Percentiles rank a stretch among this genome's conserved stretches.
Conservation (phyloP, 2,888 invertebrate genomes). For the Vannuccia rotundouncinata region DNA sequence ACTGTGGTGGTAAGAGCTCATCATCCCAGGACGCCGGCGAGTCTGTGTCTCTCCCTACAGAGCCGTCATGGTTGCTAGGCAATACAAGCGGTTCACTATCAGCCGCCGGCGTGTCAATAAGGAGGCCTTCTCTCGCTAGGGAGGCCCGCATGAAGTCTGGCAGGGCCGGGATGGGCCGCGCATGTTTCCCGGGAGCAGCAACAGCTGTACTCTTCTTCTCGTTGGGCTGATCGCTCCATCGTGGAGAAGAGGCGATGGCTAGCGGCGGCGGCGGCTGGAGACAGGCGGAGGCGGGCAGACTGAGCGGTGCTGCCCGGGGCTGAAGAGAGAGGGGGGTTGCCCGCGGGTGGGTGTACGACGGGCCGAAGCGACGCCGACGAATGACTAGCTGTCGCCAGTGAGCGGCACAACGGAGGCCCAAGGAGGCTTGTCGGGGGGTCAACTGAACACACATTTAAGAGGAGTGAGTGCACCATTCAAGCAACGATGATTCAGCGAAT, state of each 20-base stretch:
- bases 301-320: not conserved
- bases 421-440: not conserved
- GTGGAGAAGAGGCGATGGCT: not conserved
- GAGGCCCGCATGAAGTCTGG: slow-evolving; percentile 10
- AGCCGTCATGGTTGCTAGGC: not conserved
- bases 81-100: not conserved
- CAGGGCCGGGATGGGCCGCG: not conserved
- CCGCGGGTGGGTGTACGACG: not conserved
- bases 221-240: not conserved
- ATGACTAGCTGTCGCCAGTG: not conserved
- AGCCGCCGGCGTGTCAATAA: not conserved
- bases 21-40: not conserved
- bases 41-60: not conserved
- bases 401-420: not conserved
- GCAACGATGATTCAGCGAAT: not conserved
- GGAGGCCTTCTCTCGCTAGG: not conserved
- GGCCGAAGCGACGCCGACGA: not conserved
- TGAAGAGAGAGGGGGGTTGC: not conserved
- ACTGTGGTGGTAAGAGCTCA: not conserved
- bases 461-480: not conserved
- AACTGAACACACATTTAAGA: not conserved
- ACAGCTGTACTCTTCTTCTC: not conserved
- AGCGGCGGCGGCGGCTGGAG: not conserved
- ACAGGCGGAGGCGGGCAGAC: not conserved
- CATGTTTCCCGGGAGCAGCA: not conserved